A percentile compares a stretch with the other conserved stretches of the same genome.
phyloP scores from a whole-genome alignment of 2,113 vertebrate species.

The Stercorarius parasiticus region DNA sequence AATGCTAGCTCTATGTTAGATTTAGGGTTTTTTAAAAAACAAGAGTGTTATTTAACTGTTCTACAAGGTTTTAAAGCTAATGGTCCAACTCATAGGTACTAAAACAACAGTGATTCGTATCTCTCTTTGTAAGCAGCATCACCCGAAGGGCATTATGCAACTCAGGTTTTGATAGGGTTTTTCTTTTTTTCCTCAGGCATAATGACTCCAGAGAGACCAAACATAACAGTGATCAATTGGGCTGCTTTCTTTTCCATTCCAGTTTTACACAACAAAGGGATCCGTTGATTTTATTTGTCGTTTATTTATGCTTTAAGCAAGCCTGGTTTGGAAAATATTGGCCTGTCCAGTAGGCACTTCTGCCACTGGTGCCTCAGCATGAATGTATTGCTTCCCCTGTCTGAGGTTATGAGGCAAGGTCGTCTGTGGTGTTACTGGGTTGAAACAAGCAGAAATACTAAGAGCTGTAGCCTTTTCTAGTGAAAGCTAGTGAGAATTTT shows the following conservation, averaged over 20 bases:
- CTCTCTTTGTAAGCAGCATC: constrained; percentile 13
- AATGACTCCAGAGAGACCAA: constrained; percentile 22
- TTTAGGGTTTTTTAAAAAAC: neutral
- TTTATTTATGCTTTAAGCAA: constrained; percentile 23
- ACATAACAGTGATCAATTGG: constrained; percentile 7
- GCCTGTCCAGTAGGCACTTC: neutral
- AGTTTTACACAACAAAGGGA: constrained; percentile 8
- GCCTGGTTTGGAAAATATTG: neutral
- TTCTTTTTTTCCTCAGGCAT: constrained; percentile 4
- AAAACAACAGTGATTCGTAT: constrained; percentile 23
- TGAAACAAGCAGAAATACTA: neutral
- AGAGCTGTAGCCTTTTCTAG: neutral
- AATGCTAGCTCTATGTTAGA: neutral
- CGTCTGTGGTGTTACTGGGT: accelerated
- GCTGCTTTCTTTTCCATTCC: constrained; percentile 10
- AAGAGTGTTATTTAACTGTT: neutral
- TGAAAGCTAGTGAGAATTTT: constrained; percentile 15
- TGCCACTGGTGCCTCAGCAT: neutral
- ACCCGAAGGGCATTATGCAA: neutral
- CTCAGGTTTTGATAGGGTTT: constrained; percentile 20
- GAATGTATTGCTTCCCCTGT: neutral
- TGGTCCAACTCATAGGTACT: neutral
- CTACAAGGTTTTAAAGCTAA: constrained; percentile 11
- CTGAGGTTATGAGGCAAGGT: neutral
- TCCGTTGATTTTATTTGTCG: neutral